Conservation (phyloP, 1,140 invertebrate genomes). For the Prorops nasuta region DNA sequence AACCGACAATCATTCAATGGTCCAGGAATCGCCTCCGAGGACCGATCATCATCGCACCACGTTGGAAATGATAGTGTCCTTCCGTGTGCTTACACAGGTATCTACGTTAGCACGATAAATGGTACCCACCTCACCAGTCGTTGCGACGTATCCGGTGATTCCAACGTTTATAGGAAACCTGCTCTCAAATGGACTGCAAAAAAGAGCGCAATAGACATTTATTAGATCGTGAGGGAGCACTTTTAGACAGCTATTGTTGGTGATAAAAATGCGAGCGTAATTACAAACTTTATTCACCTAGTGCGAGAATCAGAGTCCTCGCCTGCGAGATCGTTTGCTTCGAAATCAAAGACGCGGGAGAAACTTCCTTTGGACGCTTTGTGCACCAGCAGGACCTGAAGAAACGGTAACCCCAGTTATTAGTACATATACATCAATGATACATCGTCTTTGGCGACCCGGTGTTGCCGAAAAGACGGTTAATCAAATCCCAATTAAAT, state of each 20-base stretch:
- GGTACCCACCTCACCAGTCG: constrained; percentile 84
- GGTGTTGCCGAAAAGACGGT: too few species aligned
- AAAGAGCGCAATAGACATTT: constrained; percentile 26
- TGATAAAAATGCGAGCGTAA: constrained; percentile 13
- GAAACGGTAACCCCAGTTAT: too few species aligned
- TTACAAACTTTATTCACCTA: constrained; percentile 58
- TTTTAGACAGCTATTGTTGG: not conserved
- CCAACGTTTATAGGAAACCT: constrained; percentile 96
- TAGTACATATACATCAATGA: too few species aligned
- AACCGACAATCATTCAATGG: not conserved
- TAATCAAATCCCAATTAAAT: too few species aligned
- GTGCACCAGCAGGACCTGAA: constrained; percentile 80
- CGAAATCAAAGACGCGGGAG: constrained; percentile 88
- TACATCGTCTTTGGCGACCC: too few species aligned
- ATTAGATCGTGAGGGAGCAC: constrained; percentile 6
- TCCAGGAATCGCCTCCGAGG: too few species aligned
- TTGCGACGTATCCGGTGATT: constrained; percentile 92
- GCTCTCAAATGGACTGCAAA: constrained; percentile 79
- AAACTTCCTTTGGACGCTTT: constrained; percentile 86
- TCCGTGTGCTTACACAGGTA: too few species aligned
- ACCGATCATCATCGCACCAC: too few species aligned
- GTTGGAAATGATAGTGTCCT: too few species aligned
- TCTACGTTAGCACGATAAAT: too few species aligned
- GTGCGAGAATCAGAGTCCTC: constrained; percentile 76
- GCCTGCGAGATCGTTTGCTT: constrained; percentile 73